phyloP scores from a whole-genome alignment of 2,113 vertebrate genomes.

The Phrynocephalus versicolor region DNA sequence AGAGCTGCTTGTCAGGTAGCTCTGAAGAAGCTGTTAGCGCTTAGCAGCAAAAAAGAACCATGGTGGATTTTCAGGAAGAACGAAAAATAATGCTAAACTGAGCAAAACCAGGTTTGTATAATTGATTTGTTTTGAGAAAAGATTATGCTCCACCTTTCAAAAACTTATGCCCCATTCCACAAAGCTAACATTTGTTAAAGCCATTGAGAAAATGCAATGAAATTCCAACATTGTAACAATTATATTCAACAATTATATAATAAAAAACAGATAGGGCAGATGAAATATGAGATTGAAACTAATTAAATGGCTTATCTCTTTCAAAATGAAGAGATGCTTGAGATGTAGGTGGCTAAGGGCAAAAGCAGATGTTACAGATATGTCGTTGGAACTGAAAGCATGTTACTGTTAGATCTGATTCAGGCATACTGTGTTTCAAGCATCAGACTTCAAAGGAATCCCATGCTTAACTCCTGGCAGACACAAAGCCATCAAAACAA shows the following conservation, averaged over 20 bases:
- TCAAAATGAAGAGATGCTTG: background rate
- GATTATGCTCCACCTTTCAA: background rate
- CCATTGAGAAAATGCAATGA: background rate
- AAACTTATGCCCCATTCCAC: background rate
- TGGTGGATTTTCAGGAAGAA: slow-evolving; percentile 19
- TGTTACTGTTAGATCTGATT: too few species aligned
- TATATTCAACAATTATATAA: too few species aligned
- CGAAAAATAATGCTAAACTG: slow-evolving; percentile 80
- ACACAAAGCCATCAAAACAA: too few species aligned
- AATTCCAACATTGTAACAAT: background rate
- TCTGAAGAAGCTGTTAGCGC: slow-evolving; percentile 80
- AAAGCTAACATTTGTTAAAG: background rate
- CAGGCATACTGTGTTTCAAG: too few species aligned
- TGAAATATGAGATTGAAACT: background rate
- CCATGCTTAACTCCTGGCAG: too few species aligned
- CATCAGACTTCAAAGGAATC: too few species aligned
- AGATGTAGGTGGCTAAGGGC: background rate
- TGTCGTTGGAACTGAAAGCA: too few species aligned
- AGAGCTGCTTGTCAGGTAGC: slow-evolving; percentile 76
- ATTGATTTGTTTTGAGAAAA: background rate
- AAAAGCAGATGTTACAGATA: too few species aligned
- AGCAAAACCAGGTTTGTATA: slow-evolving; percentile 77
- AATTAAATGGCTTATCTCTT: background rate
- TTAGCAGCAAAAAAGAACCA: background rate
- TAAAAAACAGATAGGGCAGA: background rate